These are phyloP conservation scores for Xyliphius kryptos DNA, from an alignment of 2,113 vertebrate genomes.

Conservation along the genomic window DNA sequence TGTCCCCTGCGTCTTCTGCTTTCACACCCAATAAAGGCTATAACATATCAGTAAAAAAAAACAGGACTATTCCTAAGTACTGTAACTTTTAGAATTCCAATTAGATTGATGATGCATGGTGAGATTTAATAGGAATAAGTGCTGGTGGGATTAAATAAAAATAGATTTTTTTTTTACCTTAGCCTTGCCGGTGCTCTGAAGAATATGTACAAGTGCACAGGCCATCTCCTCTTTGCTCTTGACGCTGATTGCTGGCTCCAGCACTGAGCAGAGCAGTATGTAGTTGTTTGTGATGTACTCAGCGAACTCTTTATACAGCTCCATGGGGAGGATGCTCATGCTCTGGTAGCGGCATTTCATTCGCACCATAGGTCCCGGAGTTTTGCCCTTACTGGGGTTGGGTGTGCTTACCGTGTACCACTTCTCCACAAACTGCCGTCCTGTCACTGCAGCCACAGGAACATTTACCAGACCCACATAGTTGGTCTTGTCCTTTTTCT, in stretches of 20 bases:
- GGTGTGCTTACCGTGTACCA: conserved; percentile 91
- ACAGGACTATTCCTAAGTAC: too few relatives aligned
- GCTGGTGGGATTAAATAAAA: too few relatives aligned
- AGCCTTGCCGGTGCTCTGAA: conserved; percentile 96
- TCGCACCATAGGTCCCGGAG: conserved; percentile 79
- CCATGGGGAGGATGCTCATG: conserved; percentile 92
- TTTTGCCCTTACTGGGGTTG: conserved; percentile 81
- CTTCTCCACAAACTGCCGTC: conserved; percentile 91
- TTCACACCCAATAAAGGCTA: too few relatives aligned
- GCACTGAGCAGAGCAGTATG: conserved; percentile 82
- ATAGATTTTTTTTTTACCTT: too few relatives aligned
- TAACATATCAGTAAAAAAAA: too few relatives aligned
- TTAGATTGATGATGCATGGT: too few relatives aligned
- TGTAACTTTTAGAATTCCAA: too few relatives aligned
- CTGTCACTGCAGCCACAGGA: conserved; percentile 73
- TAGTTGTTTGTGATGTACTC: conserved; percentile 97
- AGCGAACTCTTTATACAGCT: conserved; percentile 97
- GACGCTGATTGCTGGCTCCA: conserved; percentile 86
- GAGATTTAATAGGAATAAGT: too few relatives aligned
- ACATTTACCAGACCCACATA: conserved; percentile 91
- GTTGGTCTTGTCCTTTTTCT: conserved; percentile 96
- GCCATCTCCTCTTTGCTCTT: conserved; percentile 96
- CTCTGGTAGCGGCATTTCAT: conserved; percentile 94
- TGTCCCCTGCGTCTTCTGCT: too few relatives aligned
- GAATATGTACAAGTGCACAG: conserved; percentile 84